These are phyloP conservation scores for Gopherus flavomarginatus DNA, from an alignment of 2,113 vertebrate genomes.

Conservation along the genomic window DNA sequence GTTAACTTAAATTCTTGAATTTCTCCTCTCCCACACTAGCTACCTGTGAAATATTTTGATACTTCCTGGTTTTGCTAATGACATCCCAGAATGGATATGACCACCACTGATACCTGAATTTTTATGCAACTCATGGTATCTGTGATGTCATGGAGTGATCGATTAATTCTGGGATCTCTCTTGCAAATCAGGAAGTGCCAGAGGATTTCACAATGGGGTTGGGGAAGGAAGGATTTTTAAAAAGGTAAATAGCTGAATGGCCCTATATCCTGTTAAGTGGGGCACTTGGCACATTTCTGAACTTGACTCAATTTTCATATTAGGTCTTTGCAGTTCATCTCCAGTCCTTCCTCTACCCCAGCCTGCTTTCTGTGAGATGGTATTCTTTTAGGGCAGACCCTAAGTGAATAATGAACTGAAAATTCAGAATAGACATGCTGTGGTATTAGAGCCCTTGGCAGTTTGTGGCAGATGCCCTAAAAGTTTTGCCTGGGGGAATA, in stretches of 20 bases:
- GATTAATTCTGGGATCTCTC: neutral
- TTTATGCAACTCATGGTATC: neutral
- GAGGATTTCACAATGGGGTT: neutral
- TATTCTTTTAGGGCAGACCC: neutral
- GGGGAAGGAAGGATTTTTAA: neutral
- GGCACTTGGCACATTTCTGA: neutral
- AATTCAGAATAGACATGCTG: neutral
- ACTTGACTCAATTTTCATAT: fast-evolving
- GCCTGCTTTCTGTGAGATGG: neutral
- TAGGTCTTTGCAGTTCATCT: neutral
- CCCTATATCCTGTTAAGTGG: neutral
- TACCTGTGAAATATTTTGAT: neutral
- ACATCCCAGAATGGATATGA: neutral
- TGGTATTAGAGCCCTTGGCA: neutral
- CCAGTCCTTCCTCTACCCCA: neutral
- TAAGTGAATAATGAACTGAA: neutral
- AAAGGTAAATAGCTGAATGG: neutral
- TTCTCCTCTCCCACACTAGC: neutral
- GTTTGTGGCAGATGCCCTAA: neutral
- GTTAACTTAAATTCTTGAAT: neutral
- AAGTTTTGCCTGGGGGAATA: neutral
- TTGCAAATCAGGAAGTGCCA: neutral
- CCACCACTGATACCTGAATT: neutral
- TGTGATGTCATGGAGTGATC: neutral
- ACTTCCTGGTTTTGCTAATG: neutral